A percentile compares a stretch with the other conserved stretches of the same genome.
These are phyloP conservation scores for Dolichomitus sp. DNA, from an alignment of 2,888 invertebrate species.

Conservation along the genomic window DNA sequence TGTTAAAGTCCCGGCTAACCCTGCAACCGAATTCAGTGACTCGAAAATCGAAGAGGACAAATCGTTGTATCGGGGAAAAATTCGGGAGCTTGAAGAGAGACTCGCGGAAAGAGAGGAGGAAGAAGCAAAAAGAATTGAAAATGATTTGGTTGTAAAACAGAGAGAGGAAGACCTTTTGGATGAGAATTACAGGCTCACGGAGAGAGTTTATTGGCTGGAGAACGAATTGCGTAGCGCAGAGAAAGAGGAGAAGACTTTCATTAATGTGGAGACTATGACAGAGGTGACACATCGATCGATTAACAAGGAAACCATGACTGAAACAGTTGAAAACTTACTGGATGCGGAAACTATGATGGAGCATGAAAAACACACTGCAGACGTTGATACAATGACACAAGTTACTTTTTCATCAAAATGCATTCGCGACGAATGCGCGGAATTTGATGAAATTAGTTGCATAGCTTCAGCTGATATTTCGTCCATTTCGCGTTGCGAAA, in stretches of 20 bases:
- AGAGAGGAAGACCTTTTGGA: conserved; percentile 79
- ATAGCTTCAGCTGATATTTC: neutral
- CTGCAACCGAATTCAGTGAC: conserved; percentile 56
- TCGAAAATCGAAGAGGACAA: conserved; percentile 54
- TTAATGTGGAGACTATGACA: conserved; percentile 45
- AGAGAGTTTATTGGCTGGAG: conserved; percentile 76
- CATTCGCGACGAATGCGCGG: neutral
- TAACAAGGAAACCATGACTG: conserved; percentile 22
- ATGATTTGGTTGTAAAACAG: conserved; percentile 73
- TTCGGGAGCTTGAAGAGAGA: conserved; percentile 77
- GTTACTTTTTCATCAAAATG: neutral
- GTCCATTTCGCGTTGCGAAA: conserved; percentile 47
- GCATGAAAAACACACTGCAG: neutral
- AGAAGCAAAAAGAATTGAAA: conserved; percentile 68
- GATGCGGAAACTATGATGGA: conserved; percentile 33
- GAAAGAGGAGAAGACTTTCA: conserved; percentile 10
- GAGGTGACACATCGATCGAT: neutral
- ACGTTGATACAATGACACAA: neutral
- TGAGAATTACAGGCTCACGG: conserved; percentile 79
- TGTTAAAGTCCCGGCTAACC: conserved; percentile 73
- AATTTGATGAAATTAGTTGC: neutral
- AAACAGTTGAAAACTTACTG: neutral
- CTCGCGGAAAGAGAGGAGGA: conserved; percentile 70
- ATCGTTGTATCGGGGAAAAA: conserved; percentile 73
- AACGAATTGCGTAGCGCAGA: conserved; percentile 71